Conservation (phyloP, 2,113 vertebrate genomes). For the Oreotrochilus melanogaster region DNA sequence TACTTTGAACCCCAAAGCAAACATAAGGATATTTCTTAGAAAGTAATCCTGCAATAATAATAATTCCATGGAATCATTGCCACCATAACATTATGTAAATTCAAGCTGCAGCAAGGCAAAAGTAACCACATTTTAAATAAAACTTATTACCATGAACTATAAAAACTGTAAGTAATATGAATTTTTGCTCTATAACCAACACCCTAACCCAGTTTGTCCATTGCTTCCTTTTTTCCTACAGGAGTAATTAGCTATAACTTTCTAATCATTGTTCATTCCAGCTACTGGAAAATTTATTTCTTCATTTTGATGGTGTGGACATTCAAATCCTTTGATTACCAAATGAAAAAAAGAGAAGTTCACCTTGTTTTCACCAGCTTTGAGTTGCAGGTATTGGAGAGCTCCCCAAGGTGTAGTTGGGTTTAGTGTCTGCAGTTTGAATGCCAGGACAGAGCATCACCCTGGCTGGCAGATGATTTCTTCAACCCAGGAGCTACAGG, state of each 20-base stretch:
- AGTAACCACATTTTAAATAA: neutral
- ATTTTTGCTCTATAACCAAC: neutral
- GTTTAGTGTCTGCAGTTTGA: neutral
- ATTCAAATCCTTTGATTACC: neutral
- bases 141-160: neutral
- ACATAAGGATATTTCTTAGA: neutral
- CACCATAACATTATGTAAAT: neutral
- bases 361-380: neutral
- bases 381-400: neutral
- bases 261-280: neutral
- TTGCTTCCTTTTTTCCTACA: neutral
- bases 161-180: neutral
- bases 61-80: neutral
- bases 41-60: neutral
- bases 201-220: neutral
- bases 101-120: neutral
- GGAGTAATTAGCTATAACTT: neutral
- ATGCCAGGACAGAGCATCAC: neutral
- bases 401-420: neutral
- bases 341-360: neutral
- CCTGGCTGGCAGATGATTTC: neutral
- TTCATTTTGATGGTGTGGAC: neutral
- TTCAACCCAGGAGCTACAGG: neutral
- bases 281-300: neutral
- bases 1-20: neutral